Evolutionary conservation across 2,797 vertebrate genomes (phyloP), one percentile per base, ranked within the genome.

Genomic region (Telmatherina bonti): DNA sequence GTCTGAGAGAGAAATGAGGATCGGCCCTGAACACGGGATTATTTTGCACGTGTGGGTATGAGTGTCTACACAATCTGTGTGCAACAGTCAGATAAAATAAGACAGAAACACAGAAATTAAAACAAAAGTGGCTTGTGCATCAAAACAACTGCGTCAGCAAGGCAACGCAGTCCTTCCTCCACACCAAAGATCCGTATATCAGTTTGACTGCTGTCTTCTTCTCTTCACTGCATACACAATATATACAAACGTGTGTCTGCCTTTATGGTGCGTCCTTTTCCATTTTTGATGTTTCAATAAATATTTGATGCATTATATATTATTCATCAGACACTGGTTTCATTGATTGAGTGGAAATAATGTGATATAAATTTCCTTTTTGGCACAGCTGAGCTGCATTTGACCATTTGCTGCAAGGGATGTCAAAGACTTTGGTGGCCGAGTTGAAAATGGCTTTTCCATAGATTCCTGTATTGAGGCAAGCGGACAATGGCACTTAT

Each of bases 341-440:
- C 84, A 92, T 91, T 91, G 92, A 91, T 90, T 62, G 82, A 84
- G 88, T 84, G 90, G 87, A 91, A 91, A 88, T 92, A 91, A 90
- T 86, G 77, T 49, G 62, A 75, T 88, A 85, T 91, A 90, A 77
- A 84, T 93, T 93, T 93, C 71, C 78, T 74, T 90, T 67, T 70
- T 92, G 85, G 57, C 78, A 74, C 61, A 82, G 89, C 84, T 89
- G 76, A 91, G 91, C 87, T 90, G 78, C 88, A 89, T 91, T 90
- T 90, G 72, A 85, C 63, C 66, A 64, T 76, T 75, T 31, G 85
- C 86, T 85, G 78, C 64, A 68, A 85, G 80, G 78, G 72, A 85
- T 87, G 87, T 86, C 88, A 85, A 85, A 75, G 86, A 88, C 67
- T 83, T 80, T 31, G 63, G 59, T 62, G 73, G 82, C 70, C 74